These are phyloP conservation scores for Pterostichus madidus DNA, from an alignment of 2,888 invertebrate genomes.

Conservation along the genomic window DNA sequence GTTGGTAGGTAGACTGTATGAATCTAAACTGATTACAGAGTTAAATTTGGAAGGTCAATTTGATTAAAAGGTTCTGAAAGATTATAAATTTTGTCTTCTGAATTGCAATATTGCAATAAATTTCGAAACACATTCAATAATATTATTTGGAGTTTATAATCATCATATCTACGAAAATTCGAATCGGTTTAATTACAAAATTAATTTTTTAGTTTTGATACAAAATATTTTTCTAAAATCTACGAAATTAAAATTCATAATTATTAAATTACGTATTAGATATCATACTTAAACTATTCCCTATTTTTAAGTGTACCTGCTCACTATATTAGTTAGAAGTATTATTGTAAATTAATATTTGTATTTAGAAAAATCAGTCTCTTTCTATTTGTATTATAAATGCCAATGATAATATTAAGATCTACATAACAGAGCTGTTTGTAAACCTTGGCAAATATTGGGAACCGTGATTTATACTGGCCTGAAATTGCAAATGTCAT, in stretches of 20 bases:
- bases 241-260: neutral
- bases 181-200: conserved; percentile 9
- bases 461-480: too few relatives aligned
- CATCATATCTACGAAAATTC: neutral
- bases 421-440: too few relatives aligned
- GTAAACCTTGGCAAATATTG: too few relatives aligned
- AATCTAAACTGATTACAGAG: neutral
- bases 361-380: conserved; percentile 2
- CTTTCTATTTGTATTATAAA: too few relatives aligned
- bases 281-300: neutral
- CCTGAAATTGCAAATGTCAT: too few relatives aligned
- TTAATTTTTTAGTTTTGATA: neutral
- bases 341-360: conserved; percentile 1
- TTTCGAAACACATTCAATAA: too few relatives aligned
- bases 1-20: conserved; percentile 28
- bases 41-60: conserved; percentile 17
- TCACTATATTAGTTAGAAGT: conserved; percentile 8
- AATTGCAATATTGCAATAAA: neutral
- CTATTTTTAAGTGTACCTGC: conserved; percentile 38
- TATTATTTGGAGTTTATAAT: too few relatives aligned
- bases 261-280: conserved; percentile 1
- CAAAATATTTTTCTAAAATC: conserved; percentile 30
- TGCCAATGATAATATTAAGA: too few relatives aligned
- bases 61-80: neutral
- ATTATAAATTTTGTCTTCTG: conserved; percentile 17